phyloP scores from a whole-genome alignment of 2,888 invertebrate species.

The Meta bourneti region DNA sequence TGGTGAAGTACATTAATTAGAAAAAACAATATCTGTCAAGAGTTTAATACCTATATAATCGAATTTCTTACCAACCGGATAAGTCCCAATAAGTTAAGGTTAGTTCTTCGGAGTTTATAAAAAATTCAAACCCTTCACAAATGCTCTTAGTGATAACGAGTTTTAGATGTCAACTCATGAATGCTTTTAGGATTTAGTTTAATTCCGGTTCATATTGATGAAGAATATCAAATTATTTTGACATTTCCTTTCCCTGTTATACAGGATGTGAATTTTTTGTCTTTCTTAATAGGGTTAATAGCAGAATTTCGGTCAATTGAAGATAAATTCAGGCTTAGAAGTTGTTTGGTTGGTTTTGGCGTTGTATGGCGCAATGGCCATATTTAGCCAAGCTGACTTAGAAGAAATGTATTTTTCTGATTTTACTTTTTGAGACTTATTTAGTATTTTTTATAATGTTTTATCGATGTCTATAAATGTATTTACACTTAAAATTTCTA shows the following conservation, averaged over 20 bases:
- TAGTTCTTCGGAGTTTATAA: not conserved
- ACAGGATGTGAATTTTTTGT: no score
- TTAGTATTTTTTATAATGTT: no score
- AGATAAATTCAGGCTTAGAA: not conserved
- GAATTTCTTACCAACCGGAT: not conserved
- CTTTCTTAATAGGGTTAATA: not conserved
- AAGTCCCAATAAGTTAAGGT: not conserved
- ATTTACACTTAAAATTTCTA: no score
- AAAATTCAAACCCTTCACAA: not conserved
- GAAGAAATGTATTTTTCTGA: no score
- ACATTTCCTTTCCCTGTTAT: not conserved
- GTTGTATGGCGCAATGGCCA: not conserved
- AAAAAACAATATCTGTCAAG: conserved; percentile 1
- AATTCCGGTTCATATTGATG: not conserved
- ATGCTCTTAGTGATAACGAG: conserved; percentile 17
- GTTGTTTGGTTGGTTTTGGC: not conserved
- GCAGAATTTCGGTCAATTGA: not conserved
- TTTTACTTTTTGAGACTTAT: no score
- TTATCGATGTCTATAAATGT: no score
- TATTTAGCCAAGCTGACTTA: not conserved
- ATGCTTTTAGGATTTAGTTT: not conserved
- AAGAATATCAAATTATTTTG: not conserved
- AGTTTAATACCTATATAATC: conserved; percentile 16
- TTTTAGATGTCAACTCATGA: not conserved
- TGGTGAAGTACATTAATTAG: not conserved